These are phyloP conservation scores for Clinocottus analis DNA, from an alignment of 2,113 vertebrate genomes.

Conservation along the genomic window DNA sequence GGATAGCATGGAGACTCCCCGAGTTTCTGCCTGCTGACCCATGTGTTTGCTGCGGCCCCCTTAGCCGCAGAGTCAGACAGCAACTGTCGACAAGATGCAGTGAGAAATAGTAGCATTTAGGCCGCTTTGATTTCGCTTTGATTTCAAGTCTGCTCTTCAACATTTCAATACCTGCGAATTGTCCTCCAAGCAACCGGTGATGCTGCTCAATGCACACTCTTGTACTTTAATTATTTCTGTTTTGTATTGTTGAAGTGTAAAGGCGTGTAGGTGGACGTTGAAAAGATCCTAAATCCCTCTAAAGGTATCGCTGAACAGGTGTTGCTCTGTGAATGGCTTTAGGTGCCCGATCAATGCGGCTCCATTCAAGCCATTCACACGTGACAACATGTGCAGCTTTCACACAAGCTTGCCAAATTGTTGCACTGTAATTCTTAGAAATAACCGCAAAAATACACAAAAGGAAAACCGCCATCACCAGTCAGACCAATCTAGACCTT, in stretches of 20 bases:
- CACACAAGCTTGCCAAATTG: neutral
- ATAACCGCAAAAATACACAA: neutral
- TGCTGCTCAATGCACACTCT: constrained; percentile 40
- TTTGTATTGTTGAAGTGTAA: constrained; percentile 27
- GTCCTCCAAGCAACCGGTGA: neutral
- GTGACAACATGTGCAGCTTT: neutral
- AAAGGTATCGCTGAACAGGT: neutral
- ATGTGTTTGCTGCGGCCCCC: constrained; percentile 52
- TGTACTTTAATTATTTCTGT: constrained; percentile 44
- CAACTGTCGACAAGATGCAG: constrained; percentile 18
- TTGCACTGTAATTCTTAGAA: constrained; percentile 1
- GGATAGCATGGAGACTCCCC: constrained; percentile 77
- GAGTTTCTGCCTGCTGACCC: constrained; percentile 83
- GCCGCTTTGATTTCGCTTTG: constrained; percentile 8
- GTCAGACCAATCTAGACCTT: no score
- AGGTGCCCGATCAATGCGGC: neutral
- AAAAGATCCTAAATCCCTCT: neutral
- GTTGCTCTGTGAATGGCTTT: constrained; percentile 3
- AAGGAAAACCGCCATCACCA: neutral
- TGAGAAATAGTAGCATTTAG: neutral
- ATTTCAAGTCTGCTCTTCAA: neutral
- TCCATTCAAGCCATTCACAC: neutral
- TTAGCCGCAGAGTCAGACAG: constrained; percentile 44
- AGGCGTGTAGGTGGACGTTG: neutral
- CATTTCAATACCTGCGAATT: neutral